phyloP scores from a whole-genome alignment of 2,113 vertebrate genomes.

The Nymphicus hollandicus region DNA sequence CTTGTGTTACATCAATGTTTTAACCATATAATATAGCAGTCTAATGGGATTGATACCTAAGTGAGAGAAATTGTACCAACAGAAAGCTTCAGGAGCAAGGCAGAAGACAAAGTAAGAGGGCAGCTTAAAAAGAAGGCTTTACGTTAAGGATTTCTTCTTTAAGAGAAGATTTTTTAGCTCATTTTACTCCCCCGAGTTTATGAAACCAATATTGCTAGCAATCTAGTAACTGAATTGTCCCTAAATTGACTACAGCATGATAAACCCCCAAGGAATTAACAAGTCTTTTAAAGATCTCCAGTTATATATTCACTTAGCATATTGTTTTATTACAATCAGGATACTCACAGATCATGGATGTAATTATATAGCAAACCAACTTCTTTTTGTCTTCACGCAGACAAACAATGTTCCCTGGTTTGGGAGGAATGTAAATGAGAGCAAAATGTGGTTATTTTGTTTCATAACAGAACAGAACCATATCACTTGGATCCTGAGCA shows the following conservation, averaged over 20 bases:
- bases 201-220: neutral
- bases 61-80: conserved; percentile 21
- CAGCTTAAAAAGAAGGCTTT: neutral
- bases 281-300: neutral
- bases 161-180: neutral
- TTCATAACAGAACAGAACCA: neutral
- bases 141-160: neutral
- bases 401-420: conserved; percentile 22
- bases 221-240: conserved; percentile 7
- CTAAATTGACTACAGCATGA: neutral
- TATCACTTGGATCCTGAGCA: neutral
- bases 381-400: neutral
- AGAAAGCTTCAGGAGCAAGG: neutral
- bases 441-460: neutral
- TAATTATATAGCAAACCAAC: conserved; percentile 18
- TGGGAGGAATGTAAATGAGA: conserved; percentile 22
- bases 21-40: conserved; percentile 26
- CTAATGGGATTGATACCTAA: conserved; percentile 54
- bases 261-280: neutral
- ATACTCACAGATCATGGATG: neutral
- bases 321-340: neutral
- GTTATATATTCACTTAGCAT: neutral
- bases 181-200: neutral
- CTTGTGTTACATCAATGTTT: conserved; percentile 51
- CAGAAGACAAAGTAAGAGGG: neutral